A percentile compares a stretch with the other conserved stretches of the same genome.
These are phyloP conservation scores for Idaea dimidiata DNA, from an alignment of 2,888 invertebrate species.

Conservation along the genomic window DNA sequence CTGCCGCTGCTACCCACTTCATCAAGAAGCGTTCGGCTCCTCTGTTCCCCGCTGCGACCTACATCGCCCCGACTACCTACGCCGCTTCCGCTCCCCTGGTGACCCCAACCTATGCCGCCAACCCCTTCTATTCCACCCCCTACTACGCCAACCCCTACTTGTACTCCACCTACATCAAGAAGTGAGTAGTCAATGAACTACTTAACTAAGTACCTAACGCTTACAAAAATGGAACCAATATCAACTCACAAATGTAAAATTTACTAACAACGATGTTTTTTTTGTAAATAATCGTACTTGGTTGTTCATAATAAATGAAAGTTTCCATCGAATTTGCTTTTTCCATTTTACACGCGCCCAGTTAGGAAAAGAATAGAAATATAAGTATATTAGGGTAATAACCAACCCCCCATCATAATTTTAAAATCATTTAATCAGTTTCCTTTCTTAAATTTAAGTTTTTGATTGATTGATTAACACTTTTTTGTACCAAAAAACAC, in stretches of 20 bases:
- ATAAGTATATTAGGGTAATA: no score
- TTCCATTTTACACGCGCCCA: not conserved
- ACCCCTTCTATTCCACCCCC: constrained; percentile 10
- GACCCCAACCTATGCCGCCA: constrained; percentile 2
- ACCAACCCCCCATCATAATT: no score
- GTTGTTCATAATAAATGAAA: constrained; percentile 23
- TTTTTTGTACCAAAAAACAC: no score
- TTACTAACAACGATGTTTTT: constrained; percentile 16
- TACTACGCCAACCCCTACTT: constrained; percentile 19
- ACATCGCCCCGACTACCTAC: constrained; percentile 40
- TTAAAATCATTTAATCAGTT: no score
- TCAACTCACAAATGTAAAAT: constrained; percentile 18
- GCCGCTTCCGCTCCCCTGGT: constrained; percentile 18
- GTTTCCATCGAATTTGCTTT: not conserved
- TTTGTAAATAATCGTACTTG: constrained; percentile 17
- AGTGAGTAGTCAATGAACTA: constrained; percentile 16
- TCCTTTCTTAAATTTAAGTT: no score
- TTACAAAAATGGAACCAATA: not conserved
- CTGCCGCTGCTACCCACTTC: constrained; percentile 41
- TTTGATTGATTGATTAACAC: no score
- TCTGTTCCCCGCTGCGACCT: constrained; percentile 27
- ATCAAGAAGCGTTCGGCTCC: constrained; percentile 56
- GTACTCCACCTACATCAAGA: constrained; percentile 30
- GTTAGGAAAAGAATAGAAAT: no score
- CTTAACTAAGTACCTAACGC: not conserved